Percentiles rank a stretch among this genome's conserved stretches.
Evolutionary conservation across 2,113 vertebrate species (phyloP).

Genomic region (Oncorhynchus mykiss): DNA sequence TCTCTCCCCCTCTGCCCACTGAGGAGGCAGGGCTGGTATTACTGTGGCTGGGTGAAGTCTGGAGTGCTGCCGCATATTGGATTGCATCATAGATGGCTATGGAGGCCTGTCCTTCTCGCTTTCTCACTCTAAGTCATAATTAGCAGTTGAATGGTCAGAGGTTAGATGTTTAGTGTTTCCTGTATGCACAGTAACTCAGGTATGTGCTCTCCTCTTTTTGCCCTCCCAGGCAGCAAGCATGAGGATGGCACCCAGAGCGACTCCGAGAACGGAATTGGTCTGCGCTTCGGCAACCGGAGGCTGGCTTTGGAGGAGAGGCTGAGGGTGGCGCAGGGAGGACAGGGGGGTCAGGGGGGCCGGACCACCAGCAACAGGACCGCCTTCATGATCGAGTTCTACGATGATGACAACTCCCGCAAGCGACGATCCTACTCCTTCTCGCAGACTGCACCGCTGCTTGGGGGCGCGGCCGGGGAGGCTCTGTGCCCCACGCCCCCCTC

Average conservation of each 20-base stretch:
- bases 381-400: slow-evolving; percentile 94
- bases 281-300: slow-evolving; percentile 83
- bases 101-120: slow-evolving; percentile 9
- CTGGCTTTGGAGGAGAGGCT: slow-evolving; percentile 87
- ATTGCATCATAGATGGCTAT: slow-evolving; percentile 9
- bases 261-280: slow-evolving; percentile 88
- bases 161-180: slow-evolving; percentile 4
- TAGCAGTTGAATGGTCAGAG: slow-evolving; percentile 13
- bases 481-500: slow-evolving; percentile 79
- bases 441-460: slow-evolving; percentile 78
- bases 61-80: slow-evolving; percentile 51
- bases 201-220: slow-evolving; percentile 4
- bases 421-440: slow-evolving; percentile 92
- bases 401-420: slow-evolving; percentile 90
- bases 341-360: slow-evolving; percentile 53
- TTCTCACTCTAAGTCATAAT: not conserved
- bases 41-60: slow-evolving; percentile 60
- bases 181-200: slow-evolving; percentile 9
- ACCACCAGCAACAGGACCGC: slow-evolving; percentile 77
- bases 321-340: slow-evolving; percentile 70
- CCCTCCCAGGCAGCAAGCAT: slow-evolving; percentile 88
- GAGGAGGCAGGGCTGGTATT: slow-evolving; percentile 48
- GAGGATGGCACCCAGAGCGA: slow-evolving; percentile 98
- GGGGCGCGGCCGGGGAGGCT: slow-evolving; percentile 74
- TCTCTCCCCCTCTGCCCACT: slow-evolving; percentile 39